Conservation (phyloP, 2,888 invertebrate species). For the Pterobdella sp. region DNA sequence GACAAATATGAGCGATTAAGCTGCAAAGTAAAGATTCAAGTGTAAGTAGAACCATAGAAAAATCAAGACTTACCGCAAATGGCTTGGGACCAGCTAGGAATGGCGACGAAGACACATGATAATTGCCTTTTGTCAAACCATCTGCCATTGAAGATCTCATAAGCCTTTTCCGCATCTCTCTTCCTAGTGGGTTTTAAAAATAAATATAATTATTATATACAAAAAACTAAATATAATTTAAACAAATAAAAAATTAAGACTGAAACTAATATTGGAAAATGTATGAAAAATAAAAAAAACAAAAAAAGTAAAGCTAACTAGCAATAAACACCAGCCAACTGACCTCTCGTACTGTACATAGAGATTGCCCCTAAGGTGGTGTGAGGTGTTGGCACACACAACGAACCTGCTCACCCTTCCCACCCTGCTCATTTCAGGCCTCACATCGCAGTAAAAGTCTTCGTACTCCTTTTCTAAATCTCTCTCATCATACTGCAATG, state of each 20-base stretch:
- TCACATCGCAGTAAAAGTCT: slow-evolving; percentile 76
- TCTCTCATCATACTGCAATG: slow-evolving; percentile 72
- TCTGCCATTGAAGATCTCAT: slow-evolving; percentile 68
- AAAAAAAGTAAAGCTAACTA: background rate
- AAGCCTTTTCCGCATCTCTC: slow-evolving; percentile 57
- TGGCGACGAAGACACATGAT: slow-evolving; percentile 69
- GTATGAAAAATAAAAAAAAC: no score
- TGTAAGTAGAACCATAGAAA: background rate
- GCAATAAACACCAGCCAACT: slow-evolving; percentile 27
- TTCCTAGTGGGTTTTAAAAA: no score
- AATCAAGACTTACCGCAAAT: slow-evolving; percentile 64
- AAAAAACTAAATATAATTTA: slow-evolving; percentile 10
- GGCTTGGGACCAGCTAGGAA: slow-evolving; percentile 74
- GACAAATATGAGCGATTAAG: no score
- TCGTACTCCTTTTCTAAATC: slow-evolving; percentile 72
- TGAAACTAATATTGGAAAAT: no score
- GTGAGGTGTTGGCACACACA: slow-evolving; percentile 74
- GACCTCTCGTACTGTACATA: slow-evolving; percentile 68
- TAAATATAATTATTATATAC: no score
- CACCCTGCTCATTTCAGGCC: slow-evolving; percentile 66
- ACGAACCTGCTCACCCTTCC: slow-evolving; percentile 56
- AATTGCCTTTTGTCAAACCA: slow-evolving; percentile 80
- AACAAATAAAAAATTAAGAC: background rate
- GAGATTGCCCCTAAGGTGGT: slow-evolving; percentile 80
- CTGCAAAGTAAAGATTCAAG: background rate